Evolutionary conservation across 2,888 invertebrate species (phyloP).

Genomic region (Agrotis puta): DNA sequence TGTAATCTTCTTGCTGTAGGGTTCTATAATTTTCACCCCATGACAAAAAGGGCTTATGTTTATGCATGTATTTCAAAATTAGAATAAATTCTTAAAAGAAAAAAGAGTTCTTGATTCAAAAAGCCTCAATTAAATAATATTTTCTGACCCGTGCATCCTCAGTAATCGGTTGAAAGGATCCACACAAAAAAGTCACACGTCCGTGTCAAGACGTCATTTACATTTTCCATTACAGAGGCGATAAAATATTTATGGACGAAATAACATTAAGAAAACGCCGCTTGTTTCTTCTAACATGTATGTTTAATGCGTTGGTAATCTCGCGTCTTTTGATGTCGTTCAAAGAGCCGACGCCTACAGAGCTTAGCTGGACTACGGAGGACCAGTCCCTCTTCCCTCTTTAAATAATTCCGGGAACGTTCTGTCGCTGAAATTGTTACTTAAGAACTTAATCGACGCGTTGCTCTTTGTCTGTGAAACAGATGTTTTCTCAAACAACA

Average conservation of each 20-base stretch:
- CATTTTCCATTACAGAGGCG: slow-evolving; percentile 83
- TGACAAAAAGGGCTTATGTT: too few relatives aligned
- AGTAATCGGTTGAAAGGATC: slow-evolving; percentile 15
- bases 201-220: slow-evolving; percentile 77
- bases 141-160: slow-evolving; percentile 1
- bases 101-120: too few relatives aligned
- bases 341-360: slow-evolving; percentile 78
- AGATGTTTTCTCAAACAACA: slow-evolving; percentile 74
- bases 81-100: too few relatives aligned
- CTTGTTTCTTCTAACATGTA: slow-evolving; percentile 82
- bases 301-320: slow-evolving; percentile 86
- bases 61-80: too few relatives aligned
- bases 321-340: slow-evolving; percentile 85
- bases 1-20: too few relatives aligned
- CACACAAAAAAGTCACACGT: slow-evolving; percentile 60
- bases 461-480: slow-evolving; percentile 75
- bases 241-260: slow-evolving; percentile 87
- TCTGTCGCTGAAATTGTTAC: slow-evolving; percentile 81
- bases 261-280: slow-evolving; percentile 86
- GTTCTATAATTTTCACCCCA: too few relatives aligned
- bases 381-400: slow-evolving; percentile 59
- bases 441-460: slow-evolving; percentile 82
- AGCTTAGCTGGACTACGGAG: slow-evolving; percentile 77
- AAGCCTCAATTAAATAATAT: neutral
- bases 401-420: slow-evolving; percentile 81